Base-by-base conservation (phyloP, 2,888 invertebrate species). In the Reticulitermes lucifugus region DNA sequence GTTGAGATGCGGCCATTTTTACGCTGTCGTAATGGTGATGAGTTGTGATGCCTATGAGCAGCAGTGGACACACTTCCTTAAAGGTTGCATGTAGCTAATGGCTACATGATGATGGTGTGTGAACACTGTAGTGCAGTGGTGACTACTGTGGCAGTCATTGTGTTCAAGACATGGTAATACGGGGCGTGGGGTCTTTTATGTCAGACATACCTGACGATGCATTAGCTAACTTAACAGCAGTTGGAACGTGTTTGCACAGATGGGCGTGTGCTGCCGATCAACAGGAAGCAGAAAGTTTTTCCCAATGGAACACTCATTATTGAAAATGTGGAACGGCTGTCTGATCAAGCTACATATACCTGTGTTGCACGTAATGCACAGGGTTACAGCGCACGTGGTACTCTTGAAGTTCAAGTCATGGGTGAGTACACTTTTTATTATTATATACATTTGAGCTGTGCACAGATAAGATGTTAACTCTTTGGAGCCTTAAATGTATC, bases 341-440 rank as follows among this genome's bases (percentile, higher is more conserved):
- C 97, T 87, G 98, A 99, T 91, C 97, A 98, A 90, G 98, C 98
- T 14, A 96, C 96, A 0, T 99, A 98, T 92, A 97, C 97, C 0
- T 98, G 98, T 91, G 97, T 97, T 46, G 98, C 98, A 43, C 96
- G 96, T 90, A 98, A 98, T 91, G 95, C 96, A 22, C 97, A 97
- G 90, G 97, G 97, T 86, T 98, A 97, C 92, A 96, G 95, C 88
- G 97, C 97, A 71, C 93, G 96, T 87, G 96, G 97, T 89, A 95
- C 96, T 59, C 93, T 98, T 86, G 97, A 97, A 94, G 96, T 98
- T 86, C 96, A 97, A 95, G 98, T 98, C 84, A 97, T 98, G 96
- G 98, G 98, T 98, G 94, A 96, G 98, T 94, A 41, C 25, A 29
- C 46, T 41, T 70, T 41, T 25, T 65, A 65, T 65, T 65, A 7